phyloP scores from a whole-genome alignment of 2,888 invertebrate species.

The Spodoptera picta region DNA sequence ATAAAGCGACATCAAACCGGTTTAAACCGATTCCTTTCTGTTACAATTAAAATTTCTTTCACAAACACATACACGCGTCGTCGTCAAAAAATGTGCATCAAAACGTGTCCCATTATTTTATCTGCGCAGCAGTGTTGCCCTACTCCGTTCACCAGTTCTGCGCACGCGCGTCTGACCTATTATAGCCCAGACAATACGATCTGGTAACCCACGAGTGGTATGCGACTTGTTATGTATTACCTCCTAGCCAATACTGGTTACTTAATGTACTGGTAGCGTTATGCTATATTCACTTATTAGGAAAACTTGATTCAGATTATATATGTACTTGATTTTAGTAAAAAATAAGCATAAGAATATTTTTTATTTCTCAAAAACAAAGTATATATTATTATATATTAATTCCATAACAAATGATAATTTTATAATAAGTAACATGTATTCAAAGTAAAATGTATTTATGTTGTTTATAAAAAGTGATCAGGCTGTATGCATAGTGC shows the following conservation, averaged over 20 bases:
- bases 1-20: too few species aligned
- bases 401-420: too few species aligned
- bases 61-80: background rate
- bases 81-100: background rate
- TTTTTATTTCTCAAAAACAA: too few species aligned
- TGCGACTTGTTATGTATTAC: conserved; percentile 55
- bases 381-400: too few species aligned
- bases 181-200: conserved; percentile 81
- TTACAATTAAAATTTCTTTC: too few species aligned
- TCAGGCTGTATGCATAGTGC: too few species aligned
- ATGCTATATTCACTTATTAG: conserved; percentile 13
- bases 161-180: conserved; percentile 74
- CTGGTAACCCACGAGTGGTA: conserved; percentile 79
- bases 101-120: conserved; percentile 1
- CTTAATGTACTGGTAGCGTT: conserved; percentile 46
- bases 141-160: conserved; percentile 46
- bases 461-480: too few species aligned
- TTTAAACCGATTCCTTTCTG: too few species aligned
- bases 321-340: conserved; percentile 1
- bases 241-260: conserved; percentile 28
- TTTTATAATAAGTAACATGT: too few species aligned
- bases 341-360: too few species aligned
- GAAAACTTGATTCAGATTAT: conserved; percentile 11
- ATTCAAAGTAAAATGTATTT: too few species aligned
- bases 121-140: conserved; percentile 13